These are phyloP conservation scores for Meteorus cinctellus DNA, from an alignment of 2,888 invertebrate genomes.

Conservation along the genomic window DNA sequence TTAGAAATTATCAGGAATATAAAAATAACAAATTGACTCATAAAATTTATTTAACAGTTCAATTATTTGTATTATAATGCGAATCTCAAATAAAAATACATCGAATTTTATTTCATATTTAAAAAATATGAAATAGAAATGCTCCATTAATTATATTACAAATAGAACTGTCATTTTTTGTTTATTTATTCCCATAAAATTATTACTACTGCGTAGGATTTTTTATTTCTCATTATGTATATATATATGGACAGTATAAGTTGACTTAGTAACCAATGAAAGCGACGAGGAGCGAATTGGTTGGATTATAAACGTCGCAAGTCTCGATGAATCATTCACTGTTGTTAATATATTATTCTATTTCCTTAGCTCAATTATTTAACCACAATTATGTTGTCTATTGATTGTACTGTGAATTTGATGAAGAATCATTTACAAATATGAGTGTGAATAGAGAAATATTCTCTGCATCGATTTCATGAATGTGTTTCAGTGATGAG, in stretches of 20 bases:
- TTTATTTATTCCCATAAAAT: too few relatives aligned
- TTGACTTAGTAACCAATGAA: background rate
- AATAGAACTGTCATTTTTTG: background rate
- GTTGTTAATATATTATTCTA: background rate
- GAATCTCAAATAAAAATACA: background rate
- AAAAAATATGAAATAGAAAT: background rate
- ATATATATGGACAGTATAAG: background rate
- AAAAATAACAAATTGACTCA: background rate
- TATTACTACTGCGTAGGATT: background rate
- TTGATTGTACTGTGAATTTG: background rate
- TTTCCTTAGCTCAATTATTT: background rate
- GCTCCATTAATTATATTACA: background rate
- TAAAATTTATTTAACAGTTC: background rate
- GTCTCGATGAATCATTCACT: background rate
- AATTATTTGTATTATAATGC: background rate
- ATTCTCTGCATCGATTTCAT: slow-evolving; percentile 7
- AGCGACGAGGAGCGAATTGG: background rate
- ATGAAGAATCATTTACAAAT: background rate
- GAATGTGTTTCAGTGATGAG: slow-evolving; percentile 17
- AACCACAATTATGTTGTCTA: background rate
- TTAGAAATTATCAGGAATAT: background rate
- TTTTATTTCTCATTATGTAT: background rate
- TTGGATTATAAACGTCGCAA: background rate
- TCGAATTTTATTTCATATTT: background rate
- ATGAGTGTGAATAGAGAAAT: background rate